phyloP scores from a whole-genome alignment of 2,888 invertebrate species.

The Alcis repandata region DNA sequence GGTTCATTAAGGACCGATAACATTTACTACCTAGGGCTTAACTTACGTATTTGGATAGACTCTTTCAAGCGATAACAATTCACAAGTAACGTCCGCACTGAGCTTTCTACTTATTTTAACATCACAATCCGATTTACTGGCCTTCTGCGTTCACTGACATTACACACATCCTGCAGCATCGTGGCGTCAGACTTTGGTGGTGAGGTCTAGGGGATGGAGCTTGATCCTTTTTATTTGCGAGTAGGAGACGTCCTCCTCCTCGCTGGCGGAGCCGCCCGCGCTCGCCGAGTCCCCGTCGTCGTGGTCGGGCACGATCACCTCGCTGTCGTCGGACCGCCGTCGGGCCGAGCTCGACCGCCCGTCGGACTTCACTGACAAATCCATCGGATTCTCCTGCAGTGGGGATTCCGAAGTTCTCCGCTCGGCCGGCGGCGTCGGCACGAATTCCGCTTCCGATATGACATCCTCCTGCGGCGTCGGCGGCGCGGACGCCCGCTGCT shows the following conservation, averaged over 20 bases:
- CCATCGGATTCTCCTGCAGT: constrained; percentile 92
- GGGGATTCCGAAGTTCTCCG: constrained; percentile 85
- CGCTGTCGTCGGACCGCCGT: constrained; percentile 82
- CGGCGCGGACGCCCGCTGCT: constrained; percentile 87
- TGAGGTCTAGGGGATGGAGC: constrained; percentile 88
- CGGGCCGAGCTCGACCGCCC: constrained; percentile 85
- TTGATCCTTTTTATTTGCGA: constrained; percentile 87
- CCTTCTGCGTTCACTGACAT: constrained; percentile 72
- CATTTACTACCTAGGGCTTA: constrained; percentile 76
- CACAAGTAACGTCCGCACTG: constrained; percentile 69
- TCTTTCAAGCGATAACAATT: constrained; percentile 84
- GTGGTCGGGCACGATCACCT: constrained; percentile 76
- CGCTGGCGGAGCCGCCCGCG: constrained; percentile 79
- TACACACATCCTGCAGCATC: constrained; percentile 34
- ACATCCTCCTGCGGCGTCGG: constrained; percentile 83
- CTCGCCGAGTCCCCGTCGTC: constrained; percentile 80
- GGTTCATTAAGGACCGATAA: constrained; percentile 71
- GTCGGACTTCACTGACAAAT: constrained; percentile 91
- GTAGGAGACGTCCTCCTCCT: constrained; percentile 84
- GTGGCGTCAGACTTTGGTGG: constrained; percentile 89
- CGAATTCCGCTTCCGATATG: constrained; percentile 85
- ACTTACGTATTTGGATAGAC: constrained; percentile 85
- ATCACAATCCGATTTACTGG: constrained; percentile 85
- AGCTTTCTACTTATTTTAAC: constrained; percentile 73
- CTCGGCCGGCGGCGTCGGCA: constrained; percentile 76